Base-by-base conservation (phyloP, 1,140 invertebrate species). In the Zaprionus ornatus region DNA sequence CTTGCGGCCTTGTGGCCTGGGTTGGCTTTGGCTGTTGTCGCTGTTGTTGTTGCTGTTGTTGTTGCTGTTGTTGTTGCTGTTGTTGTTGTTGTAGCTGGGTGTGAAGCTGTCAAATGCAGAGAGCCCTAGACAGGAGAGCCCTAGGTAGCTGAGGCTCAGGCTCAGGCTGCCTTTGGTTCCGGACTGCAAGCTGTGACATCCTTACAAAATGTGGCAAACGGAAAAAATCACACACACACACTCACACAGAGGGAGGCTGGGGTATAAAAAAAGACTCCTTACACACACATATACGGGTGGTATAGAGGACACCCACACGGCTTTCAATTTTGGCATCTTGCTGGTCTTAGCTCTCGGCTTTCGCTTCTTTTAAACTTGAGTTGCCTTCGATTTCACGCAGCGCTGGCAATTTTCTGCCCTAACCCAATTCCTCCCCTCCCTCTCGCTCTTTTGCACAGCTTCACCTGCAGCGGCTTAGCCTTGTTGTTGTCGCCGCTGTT, bases 81-180 rank as follows among this genome's bases (percentile, higher is more conserved):
- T 62, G 12, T 54, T 72, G 50, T 37, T 70, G 56, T 77, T 87
- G 77, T 74, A 61, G 67, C 67, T 54, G 75, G 86, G 85, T 90
- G 85, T 90, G 83, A 88, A 90, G 85, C 85, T 88, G 85, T 88
- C 85, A 88, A 88, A 85, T 79, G 72, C 85, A 90, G 78, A 80
- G 82, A 56, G 35, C 64, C 64, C 77, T 84, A 80, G 80, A 77
- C 73, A 80, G 60, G 73, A 45, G 40, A 45, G 76, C 76, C 77
- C 69, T 77, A 72, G 74, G 69, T 71, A 55, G 25, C 68, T 63
- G 52, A 15, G 78, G 69, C 52, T 74, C 54, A 45, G n/a, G 40
- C 40, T 45, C 40, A 45, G 40, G n/a, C 40, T n/a, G 37, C 37
- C 37, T 40, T 42, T 17, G 60, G 64, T 87, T 79, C 77, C 62